Evolutionary conservation across 1,140 invertebrate species (phyloP), one percentile per base, ranked within the genome.

Genomic region (Bombus haemorrhoidalis): DNA sequence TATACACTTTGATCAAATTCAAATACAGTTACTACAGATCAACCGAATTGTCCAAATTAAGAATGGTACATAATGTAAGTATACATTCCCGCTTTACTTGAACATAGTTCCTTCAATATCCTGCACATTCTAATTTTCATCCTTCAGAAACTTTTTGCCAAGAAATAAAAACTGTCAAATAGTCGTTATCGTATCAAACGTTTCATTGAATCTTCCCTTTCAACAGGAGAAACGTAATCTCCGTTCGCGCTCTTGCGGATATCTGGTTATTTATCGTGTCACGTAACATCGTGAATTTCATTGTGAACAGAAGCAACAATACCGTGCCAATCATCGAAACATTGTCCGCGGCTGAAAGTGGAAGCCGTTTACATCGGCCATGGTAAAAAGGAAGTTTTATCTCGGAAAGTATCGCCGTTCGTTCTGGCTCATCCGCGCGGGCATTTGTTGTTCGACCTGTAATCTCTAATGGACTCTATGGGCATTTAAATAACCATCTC

Each of bases 401-500:
- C 86, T 89, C 53, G 73, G 85, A 62, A 69, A 84, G 78, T 85
- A 85, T 89, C 88, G 66, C 80, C 87, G 86, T 83, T 86, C 87
- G 86, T 86, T 80, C 80, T 25, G 79, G 64, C 83, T 86, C 87
- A 82, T 86, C 75, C 83, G 62, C 62, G 75, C 86, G 74, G 72
- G 53, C 88, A 89, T 89, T 91, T 91, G 90, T 91, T 89, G 86
- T 87, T 85, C 86, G 73, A 88, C 88, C 84, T 71, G 84, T 91
- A 91, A 91, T 91, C 91, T 91, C 85, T 89, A 91, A 91, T 91
- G 90, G 88, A 76, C 81, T 86, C 88, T 87, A 91, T 87, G 85
- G 88, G 88, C 85, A 91, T 91, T 91, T 91, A 91, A 91, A 90
- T 91, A 91, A 91, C 86, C 89, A 89, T 91, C 89, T 90, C 83